Conservation (phyloP, 64 coral and sea anemone genomes). For the Actinia equina region DNA sequence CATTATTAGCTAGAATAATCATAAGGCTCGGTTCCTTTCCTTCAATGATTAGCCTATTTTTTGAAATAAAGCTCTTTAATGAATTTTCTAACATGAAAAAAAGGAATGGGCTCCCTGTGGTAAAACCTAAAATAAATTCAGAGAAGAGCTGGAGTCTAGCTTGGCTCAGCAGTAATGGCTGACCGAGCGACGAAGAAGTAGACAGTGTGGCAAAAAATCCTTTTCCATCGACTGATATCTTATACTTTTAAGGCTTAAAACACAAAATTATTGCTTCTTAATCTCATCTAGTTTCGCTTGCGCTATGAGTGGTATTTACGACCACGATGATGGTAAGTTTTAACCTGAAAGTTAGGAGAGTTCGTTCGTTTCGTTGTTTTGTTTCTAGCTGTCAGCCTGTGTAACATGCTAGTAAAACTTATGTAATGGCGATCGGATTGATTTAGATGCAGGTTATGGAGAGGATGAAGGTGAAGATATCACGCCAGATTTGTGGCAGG, state of each 20-base stretch:
- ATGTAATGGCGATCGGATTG: neutral
- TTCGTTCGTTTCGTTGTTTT: constrained; percentile 23
- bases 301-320: constrained; percentile 65
- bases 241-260: neutral
- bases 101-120: neutral
- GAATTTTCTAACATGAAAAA: too few species aligned
- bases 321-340: constrained; percentile 93
- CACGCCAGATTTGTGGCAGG: constrained; percentile 96
- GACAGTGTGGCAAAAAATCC: neutral
- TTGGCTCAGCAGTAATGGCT: constrained; percentile 77
- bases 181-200: neutral
- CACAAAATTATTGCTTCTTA: neutral
- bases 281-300: constrained; percentile 2
- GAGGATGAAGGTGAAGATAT: constrained; percentile 98
- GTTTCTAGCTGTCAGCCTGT: neutral
- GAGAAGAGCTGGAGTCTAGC: neutral
- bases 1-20: too few species aligned
- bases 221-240: constrained; percentile 34
- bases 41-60: neutral
- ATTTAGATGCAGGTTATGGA: constrained; percentile 74
- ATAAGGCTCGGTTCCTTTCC: neutral
- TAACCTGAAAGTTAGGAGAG: neutral
- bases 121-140: neutral
- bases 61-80: too few species aligned
- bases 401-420: neutral